Percentiles rank a stretch among this genome's conserved stretches.
Conservation (phyloP, 2,888 invertebrate genomes). For the Nomada ferruginata region DNA sequence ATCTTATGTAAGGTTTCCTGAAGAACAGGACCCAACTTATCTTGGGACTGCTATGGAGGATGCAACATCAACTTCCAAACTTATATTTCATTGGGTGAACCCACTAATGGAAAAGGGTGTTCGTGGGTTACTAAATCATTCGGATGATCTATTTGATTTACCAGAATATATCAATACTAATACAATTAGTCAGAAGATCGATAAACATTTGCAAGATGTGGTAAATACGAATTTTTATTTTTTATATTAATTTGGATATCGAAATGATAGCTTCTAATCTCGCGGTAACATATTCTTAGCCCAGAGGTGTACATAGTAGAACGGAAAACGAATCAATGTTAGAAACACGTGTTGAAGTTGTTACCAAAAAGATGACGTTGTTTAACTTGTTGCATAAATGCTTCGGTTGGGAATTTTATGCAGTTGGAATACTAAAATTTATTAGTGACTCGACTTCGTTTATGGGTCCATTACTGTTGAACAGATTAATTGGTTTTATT, state of each 20-base stretch:
- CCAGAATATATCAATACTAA: constrained; percentile 88
- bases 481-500: constrained; percentile 91
- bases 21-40: constrained; percentile 88
- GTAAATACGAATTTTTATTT: constrained; percentile 58
- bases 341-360: constrained; percentile 49
- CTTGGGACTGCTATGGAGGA: constrained; percentile 94
- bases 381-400: constrained; percentile 89
- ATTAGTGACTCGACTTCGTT: constrained; percentile 93
- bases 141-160: constrained; percentile 94
- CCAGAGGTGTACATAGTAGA: constrained; percentile 26
- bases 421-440: constrained; percentile 93
- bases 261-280: background rate
- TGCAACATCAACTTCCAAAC: constrained; percentile 88
- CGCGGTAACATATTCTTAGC: constrained; percentile 48
- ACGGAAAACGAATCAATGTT: constrained; percentile 54
- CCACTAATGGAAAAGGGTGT: constrained; percentile 93
- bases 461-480: constrained; percentile 94
- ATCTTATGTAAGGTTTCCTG: constrained; percentile 88
- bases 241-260: background rate
- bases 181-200: constrained; percentile 87
- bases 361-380: constrained; percentile 85
- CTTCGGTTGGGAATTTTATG: constrained; percentile 93
- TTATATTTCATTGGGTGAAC: constrained; percentile 95
- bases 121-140: constrained; percentile 88
- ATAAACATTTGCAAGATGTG: constrained; percentile 85